phyloP scores from a whole-genome alignment of 2,113 vertebrate species.

The Gambusia holbrooki region DNA sequence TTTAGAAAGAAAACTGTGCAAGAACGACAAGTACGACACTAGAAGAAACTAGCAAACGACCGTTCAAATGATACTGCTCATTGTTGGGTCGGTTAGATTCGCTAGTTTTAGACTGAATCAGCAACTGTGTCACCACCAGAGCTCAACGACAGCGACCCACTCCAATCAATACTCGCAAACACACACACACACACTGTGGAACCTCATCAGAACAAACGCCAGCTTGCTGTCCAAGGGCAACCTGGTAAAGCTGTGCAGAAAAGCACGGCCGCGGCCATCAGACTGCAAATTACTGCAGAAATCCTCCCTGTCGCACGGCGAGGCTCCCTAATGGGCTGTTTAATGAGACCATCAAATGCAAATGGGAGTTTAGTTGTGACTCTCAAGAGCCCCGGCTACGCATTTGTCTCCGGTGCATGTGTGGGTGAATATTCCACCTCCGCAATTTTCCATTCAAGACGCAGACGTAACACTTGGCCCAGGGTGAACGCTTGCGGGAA shows the following conservation, averaged over 20 bases:
- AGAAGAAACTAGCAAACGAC: too few relatives aligned
- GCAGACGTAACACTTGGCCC: conserved; percentile 41
- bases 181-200: neutral
- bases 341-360: conserved; percentile 66
- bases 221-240: conserved; percentile 35
- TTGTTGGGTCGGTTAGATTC: neutral
- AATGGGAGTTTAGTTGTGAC: conserved; percentile 54
- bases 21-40: too few relatives aligned
- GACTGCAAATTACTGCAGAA: conserved; percentile 43
- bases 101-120: neutral
- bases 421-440: conserved; percentile 56
- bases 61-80: neutral
- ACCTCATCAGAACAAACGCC: conserved; percentile 30
- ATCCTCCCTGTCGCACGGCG: conserved; percentile 13
- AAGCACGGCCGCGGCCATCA: conserved; percentile 16
- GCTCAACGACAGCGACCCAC: conserved; percentile 8
- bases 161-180: neutral
- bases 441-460: conserved; percentile 50
- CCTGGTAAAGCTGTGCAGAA: conserved; percentile 10
- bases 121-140: conserved; percentile 5
- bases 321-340: conserved; percentile 49
- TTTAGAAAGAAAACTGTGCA: too few relatives aligned
- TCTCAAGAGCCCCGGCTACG: conserved; percentile 31
- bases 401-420: conserved; percentile 40
- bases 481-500: conserved; percentile 32